Percentiles rank a stretch among this genome's conserved stretches.
These are phyloP conservation scores for Melitaea athalia DNA, from an alignment of 2,888 invertebrate genomes.

Conservation along the genomic window DNA sequence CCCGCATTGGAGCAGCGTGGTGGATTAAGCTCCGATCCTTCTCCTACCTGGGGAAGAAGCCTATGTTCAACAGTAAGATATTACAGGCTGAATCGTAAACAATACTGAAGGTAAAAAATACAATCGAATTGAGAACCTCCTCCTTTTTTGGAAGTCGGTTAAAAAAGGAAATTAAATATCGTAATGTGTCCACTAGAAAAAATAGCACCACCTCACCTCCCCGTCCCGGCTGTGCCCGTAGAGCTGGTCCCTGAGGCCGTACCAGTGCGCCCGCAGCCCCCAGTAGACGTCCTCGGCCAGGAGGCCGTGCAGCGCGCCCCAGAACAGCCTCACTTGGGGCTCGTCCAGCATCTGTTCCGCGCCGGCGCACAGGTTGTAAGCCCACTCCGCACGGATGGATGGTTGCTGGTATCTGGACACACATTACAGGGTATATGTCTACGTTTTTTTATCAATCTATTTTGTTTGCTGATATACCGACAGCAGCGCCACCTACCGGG, in stretches of 20 bases:
- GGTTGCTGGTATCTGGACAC: slow-evolving; percentile 68
- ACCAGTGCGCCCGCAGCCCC: slow-evolving; percentile 65
- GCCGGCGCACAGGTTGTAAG: slow-evolving; percentile 76
- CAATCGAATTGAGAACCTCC: too few relatives aligned
- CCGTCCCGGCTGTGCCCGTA: slow-evolving; percentile 55
- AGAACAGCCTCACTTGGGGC: slow-evolving; percentile 72
- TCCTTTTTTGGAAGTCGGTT: too few relatives aligned
- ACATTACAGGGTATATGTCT: too few relatives aligned
- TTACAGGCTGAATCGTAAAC: too few relatives aligned
- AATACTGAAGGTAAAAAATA: too few relatives aligned
- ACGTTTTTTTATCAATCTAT: too few relatives aligned
- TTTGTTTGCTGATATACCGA: too few relatives aligned
- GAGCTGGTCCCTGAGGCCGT: slow-evolving; percentile 54
- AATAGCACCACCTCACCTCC: slow-evolving; percentile 48
- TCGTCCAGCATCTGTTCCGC: slow-evolving; percentile 77
- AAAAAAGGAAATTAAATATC: not conserved
- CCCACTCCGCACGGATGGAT: slow-evolving; percentile 77
- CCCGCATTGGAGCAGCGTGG: too few relatives aligned
- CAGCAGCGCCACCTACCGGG: too few relatives aligned
- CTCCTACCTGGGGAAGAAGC: too few relatives aligned
- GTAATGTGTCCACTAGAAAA: not conserved
- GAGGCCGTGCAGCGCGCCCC: slow-evolving; percentile 70
- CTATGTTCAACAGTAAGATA: too few relatives aligned
- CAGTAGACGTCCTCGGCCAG: slow-evolving; percentile 72
- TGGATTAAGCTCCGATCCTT: too few relatives aligned